Percentiles rank a stretch among this genome's conserved stretches.
Conservation (phyloP, 2,888 invertebrate genomes). For the Microctonus hyperodae region DNA sequence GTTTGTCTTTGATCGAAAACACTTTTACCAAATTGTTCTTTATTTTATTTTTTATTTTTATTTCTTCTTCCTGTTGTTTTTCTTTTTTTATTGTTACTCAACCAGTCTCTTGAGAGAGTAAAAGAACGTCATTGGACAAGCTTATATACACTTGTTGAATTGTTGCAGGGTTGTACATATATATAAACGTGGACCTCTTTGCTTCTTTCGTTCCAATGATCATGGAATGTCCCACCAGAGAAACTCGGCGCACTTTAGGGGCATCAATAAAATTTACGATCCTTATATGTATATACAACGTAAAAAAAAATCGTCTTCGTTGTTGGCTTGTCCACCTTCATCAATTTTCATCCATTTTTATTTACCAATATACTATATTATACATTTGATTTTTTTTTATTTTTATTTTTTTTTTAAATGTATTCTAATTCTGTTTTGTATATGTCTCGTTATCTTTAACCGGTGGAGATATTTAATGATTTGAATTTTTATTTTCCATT, state of each 20-base stretch:
- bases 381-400: too few relatives aligned
- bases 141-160: slow-evolving; percentile 32
- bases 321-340: background rate
- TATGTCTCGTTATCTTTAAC: too few relatives aligned
- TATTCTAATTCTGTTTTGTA: too few relatives aligned
- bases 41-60: too few relatives aligned
- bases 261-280: slow-evolving; percentile 37
- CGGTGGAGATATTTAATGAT: too few relatives aligned
- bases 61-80: background rate
- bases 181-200: background rate
- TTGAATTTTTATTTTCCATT: background rate
- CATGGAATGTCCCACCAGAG: slow-evolving; percentile 30
- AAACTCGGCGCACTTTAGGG: slow-evolving; percentile 27
- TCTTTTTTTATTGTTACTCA: background rate
- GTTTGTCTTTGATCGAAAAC: background rate
- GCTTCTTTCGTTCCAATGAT: slow-evolving; percentile 5
- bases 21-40: background rate
- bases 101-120: background rate
- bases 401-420: too few relatives aligned
- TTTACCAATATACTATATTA: background rate
- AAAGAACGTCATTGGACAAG: slow-evolving; percentile 4
- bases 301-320: background rate
- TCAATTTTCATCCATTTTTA: background rate
- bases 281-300: slow-evolving; percentile 11
- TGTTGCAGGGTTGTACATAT: background rate